Percentiles rank a stretch among this genome's conserved stretches.
These are phyloP conservation scores for Pelecanoides urinatrix DNA, from an alignment of 2,113 vertebrate genomes.

Conservation along the genomic window DNA sequence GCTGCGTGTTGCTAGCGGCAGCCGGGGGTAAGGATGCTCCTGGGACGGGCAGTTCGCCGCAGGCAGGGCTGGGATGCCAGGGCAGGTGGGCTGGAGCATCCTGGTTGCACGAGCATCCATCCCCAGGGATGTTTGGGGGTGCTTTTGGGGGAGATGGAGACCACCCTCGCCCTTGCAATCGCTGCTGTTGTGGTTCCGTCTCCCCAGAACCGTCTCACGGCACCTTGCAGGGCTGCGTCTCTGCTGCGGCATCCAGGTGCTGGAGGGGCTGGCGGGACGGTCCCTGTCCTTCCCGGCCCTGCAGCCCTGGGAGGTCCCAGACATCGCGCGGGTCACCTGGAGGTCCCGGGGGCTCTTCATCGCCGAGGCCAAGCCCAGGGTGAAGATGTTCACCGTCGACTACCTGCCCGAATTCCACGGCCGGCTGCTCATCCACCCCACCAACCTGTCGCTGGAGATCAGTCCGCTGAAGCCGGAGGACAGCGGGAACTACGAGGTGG, in stretches of 20 bases:
- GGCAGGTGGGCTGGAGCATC: background rate
- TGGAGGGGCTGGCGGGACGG: background rate
- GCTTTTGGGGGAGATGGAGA: background rate
- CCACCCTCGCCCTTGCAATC: background rate
- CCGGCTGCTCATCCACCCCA: background rate
- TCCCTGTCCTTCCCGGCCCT: background rate
- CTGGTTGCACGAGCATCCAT: background rate
- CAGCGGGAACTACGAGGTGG: background rate
- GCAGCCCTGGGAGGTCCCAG: fast-evolving
- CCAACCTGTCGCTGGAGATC: background rate
- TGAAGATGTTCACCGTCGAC: fast-evolving
- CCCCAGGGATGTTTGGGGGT: background rate
- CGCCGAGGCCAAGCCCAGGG: background rate
- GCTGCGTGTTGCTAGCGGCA: background rate
- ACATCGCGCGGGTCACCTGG: background rate
- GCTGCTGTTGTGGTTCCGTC: fast-evolving
- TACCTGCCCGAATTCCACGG: fast-evolving
- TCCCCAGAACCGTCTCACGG: fast-evolving
- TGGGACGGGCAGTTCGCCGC: fast-evolving
- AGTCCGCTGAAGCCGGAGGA: background rate
- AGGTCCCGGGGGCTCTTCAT: background rate
- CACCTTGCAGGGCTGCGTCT: background rate
- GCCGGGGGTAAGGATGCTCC: background rate
- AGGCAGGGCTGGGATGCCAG: background rate
- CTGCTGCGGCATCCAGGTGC: fast-evolving